Evolutionary conservation across 2,797 vertebrate species (phyloP).

Genomic region (Geotrypetes seraphini): DNA sequence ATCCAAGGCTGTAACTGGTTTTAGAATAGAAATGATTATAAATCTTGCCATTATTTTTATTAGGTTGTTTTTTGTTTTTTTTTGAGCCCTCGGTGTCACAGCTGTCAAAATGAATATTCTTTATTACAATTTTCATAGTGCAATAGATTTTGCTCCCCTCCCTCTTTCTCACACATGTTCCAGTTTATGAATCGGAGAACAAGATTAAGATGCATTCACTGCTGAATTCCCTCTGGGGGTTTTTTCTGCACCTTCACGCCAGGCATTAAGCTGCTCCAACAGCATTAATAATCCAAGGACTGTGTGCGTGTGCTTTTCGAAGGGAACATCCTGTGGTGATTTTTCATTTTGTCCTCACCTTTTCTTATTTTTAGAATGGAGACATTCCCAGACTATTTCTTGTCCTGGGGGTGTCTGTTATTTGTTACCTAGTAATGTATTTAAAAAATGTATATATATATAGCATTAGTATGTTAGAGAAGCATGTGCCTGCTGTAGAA

Average conservation of each 20-base stretch:
- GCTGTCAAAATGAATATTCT: neutral
- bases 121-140: neutral
- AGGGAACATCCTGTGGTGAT: neutral
- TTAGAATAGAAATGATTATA: neutral
- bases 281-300: neutral
- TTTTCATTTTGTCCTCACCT: neutral
- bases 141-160: fast-evolving
- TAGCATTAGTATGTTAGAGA: too few relatives aligned
- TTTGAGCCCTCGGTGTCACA: neutral
- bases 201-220: constrained; percentile 10
- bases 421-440: too few relatives aligned
- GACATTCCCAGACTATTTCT: too few relatives aligned
- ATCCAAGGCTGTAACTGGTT: too few relatives aligned
- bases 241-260: constrained; percentile 9
- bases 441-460: too few relatives aligned
- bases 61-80: too few relatives aligned
- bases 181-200: neutral
- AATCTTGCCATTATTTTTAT: neutral
- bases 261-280: constrained; percentile 1
- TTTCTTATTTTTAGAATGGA: too few relatives aligned
- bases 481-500: too few relatives aligned
- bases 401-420: too few relatives aligned
- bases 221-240: neutral
- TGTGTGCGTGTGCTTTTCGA: neutral
- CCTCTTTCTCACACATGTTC: neutral